These are phyloP conservation scores for Andrena haemorrhoa DNA, from an alignment of 2,888 invertebrate species.

Conservation along the genomic window DNA sequence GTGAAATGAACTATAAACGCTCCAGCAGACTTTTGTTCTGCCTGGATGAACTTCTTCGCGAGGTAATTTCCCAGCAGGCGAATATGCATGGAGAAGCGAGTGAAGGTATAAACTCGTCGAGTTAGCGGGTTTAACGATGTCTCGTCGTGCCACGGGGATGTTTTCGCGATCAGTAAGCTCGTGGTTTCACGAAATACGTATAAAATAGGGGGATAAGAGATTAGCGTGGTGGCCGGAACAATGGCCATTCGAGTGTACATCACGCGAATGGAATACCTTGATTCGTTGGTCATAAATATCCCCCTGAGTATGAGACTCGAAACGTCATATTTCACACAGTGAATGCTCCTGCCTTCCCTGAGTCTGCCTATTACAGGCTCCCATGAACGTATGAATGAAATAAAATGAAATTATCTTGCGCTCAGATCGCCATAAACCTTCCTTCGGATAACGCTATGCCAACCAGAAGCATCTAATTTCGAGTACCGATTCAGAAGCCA, in stretches of 20 bases:
- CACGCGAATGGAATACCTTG: slow-evolving; percentile 22
- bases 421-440: not conserved
- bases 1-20: slow-evolving; percentile 49
- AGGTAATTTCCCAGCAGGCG: slow-evolving; percentile 59
- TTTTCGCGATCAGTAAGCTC: slow-evolving; percentile 56
- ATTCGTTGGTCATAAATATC: slow-evolving; percentile 31
- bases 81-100: slow-evolving; percentile 45
- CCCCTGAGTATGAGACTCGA: slow-evolving; percentile 2
- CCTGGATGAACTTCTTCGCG: slow-evolving; percentile 45
- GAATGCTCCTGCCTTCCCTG: not conserved
- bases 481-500: slow-evolving; percentile 10
- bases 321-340: slow-evolving; percentile 14
- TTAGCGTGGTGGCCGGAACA: slow-evolving; percentile 47
- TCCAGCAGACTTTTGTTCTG: slow-evolving; percentile 50
- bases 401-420: not conserved
- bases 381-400: slow-evolving; percentile 10
- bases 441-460: not conserved
- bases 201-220: slow-evolving; percentile 61
- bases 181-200: slow-evolving; percentile 43
- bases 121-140: slow-evolving; percentile 69
- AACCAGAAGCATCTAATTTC: slow-evolving; percentile 17
- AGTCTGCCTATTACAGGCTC: too few species aligned
- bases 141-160: slow-evolving; percentile 27
- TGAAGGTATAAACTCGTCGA: slow-evolving; percentile 61
- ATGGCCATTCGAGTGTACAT: slow-evolving; percentile 34